Evolutionary conservation across 2,113 vertebrate species (phyloP).

Genomic region (Albula goreensis): DNA sequence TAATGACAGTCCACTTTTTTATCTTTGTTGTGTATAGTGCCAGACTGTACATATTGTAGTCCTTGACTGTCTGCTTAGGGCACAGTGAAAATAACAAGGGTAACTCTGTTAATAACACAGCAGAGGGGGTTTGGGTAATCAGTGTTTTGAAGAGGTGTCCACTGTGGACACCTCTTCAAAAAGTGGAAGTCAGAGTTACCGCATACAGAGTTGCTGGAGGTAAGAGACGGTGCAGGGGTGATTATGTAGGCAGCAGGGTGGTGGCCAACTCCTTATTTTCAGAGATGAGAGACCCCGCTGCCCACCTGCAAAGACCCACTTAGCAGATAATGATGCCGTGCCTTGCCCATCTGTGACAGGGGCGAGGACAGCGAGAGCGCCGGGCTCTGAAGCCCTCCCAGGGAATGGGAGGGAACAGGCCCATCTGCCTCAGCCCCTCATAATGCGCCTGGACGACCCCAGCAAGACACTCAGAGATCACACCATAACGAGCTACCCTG

Average conservation of each 20-base stretch:
- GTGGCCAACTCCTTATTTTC: background rate
- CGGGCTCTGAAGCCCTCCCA: background rate
- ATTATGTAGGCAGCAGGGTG: background rate
- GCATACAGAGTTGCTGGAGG: background rate
- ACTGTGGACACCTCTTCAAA: background rate
- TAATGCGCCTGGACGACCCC: slow-evolving; percentile 42
- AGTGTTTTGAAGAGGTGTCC: too few relatives aligned
- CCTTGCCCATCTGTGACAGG: slow-evolving; percentile 44
- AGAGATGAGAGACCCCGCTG: slow-evolving; percentile 13
- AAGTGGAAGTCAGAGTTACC: background rate
- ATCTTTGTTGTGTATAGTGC: background rate
- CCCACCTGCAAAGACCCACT: slow-evolving; percentile 41
- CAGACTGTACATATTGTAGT: background rate
- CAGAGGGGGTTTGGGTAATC: background rate
- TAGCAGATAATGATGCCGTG: slow-evolving; percentile 47
- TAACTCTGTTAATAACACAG: background rate
- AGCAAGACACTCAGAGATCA: slow-evolving; percentile 49
- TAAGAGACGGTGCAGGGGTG: background rate
- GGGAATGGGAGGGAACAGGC: slow-evolving; percentile 35
- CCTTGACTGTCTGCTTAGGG: background rate
- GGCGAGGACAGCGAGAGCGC: slow-evolving; percentile 42
- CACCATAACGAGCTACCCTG: background rate
- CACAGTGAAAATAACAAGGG: background rate
- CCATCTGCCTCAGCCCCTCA: slow-evolving; percentile 57
- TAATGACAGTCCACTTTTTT: background rate